Evolutionary conservation across 2,113 vertebrate genomes (phyloP).

Genomic region (Sorex araneus): DNA sequence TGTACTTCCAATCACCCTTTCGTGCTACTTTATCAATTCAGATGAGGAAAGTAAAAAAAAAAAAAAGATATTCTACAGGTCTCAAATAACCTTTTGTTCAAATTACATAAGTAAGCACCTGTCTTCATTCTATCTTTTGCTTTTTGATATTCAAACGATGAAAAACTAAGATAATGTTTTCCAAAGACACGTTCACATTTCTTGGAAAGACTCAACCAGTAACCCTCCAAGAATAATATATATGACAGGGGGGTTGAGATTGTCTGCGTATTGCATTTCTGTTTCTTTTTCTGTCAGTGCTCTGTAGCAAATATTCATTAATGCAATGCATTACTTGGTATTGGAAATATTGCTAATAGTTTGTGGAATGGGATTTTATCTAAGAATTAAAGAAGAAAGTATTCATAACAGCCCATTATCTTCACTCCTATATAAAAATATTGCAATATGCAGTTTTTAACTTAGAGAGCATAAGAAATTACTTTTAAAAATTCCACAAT

Average conservation of each 20-base stretch:
- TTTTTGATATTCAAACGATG: not conserved
- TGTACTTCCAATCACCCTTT: not conserved
- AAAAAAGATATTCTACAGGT: not conserved
- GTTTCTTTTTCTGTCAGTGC: constrained; percentile 79
- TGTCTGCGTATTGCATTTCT: constrained; percentile 67
- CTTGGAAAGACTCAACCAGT: constrained; percentile 56
- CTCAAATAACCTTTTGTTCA: not conserved
- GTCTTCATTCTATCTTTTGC: not conserved
- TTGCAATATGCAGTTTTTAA: constrained; percentile 39
- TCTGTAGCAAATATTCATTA: constrained; percentile 86
- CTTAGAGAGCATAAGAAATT: constrained; percentile 38
- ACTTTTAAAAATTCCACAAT: constrained; percentile 24
- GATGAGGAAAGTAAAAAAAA: not conserved
- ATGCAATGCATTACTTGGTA: constrained; percentile 82
- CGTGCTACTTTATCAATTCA: not conserved
- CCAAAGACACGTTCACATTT: constrained; percentile 75
- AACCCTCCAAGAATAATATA: constrained; percentile 65
- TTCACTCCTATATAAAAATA: constrained; percentile 70
- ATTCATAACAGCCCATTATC: constrained; percentile 66
- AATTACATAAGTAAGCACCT: too few relatives aligned
- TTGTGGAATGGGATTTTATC: constrained; percentile 58
- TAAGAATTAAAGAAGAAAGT: constrained; percentile 58
- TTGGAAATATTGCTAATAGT: constrained; percentile 79
- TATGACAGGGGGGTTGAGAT: constrained; percentile 76
- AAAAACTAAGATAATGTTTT: constrained; percentile 8